Conservation (phyloP, 2,113 vertebrate species). For the Hippolais icterina region DNA sequence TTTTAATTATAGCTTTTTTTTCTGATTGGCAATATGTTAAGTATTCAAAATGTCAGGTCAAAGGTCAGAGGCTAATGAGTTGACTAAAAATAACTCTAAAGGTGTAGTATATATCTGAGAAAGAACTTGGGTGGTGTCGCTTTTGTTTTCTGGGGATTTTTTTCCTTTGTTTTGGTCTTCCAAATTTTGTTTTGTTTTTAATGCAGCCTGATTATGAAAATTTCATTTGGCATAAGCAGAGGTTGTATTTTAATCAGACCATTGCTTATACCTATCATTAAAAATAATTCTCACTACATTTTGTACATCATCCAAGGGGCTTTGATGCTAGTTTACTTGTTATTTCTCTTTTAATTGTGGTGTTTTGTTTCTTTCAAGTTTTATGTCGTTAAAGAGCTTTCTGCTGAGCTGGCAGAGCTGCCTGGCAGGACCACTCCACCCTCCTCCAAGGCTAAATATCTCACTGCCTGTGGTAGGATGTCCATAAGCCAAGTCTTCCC, state of each 20-base stretch:
- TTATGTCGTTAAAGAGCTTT: neutral
- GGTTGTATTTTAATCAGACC: neutral
- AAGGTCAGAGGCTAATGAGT: neutral
- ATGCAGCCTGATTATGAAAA: neutral
- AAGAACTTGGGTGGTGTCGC: neutral
- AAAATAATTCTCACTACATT: neutral
- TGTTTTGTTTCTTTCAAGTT: neutral
- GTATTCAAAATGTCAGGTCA: neutral
- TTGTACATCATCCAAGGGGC: neutral
- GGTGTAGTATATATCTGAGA: neutral
- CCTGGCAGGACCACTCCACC: neutral
- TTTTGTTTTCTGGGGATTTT: neutral
- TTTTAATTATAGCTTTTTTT: neutral
- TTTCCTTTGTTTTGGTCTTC: neutral
- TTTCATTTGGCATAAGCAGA: neutral
- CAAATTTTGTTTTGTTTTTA: neutral
- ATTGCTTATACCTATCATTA: neutral
- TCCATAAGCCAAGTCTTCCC: accelerated
- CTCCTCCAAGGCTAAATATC: neutral
- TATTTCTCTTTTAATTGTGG: neutral
- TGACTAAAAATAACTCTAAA: neutral
- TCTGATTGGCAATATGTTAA: neutral
- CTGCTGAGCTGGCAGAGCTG: neutral
- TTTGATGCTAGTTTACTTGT: neutral
- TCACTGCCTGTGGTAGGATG: neutral